Base-by-base conservation (phyloP, 2,113 vertebrate genomes). In the Coptodon rendalli region DNA sequence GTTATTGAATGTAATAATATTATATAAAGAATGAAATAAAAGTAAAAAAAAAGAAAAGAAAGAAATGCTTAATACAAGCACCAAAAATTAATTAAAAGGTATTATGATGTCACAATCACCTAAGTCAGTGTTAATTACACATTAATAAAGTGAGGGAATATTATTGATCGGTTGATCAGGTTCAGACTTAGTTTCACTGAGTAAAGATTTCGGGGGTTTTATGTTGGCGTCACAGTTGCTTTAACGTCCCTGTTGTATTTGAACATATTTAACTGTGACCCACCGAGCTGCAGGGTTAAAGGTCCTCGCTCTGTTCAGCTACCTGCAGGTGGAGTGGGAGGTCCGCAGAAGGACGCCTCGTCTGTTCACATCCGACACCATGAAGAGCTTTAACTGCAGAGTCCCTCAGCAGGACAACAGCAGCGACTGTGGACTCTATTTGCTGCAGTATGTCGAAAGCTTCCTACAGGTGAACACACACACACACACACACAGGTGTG, bases 371-470 rank as follows among this genome's bases (percentile, higher is more conserved):
- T 87, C 95, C 5, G 95, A 97, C 71, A 95, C 48, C 27, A 96
- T 98, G 93, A 92, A 92, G 80, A 97, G 96, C 61, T 93, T 95
- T 2, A 96, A 89, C 91, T 98, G 98, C 82, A 96, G 96, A 91
- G 98, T 99, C 80, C 98, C 98, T 50, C 98, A 97, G 87, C 98
- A 99, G 95, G 96, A 99, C 93, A 99, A 99, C 92, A 97, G 96
- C 95, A 99, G 98, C 82, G 98, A 99, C 90, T 99, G 98, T 85
- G 98, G 98, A 0, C 91, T 99, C 2, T 99, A 98, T 91, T 96
- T 99, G 89, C 95, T 99, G 85, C 98, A 99, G 31, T 98, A 98
- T 84, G 97, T 96, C 29, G 97, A 99, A 95, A 98, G 96, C 93
- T 99, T 99, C 93, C 96, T 98, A 11, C 96, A 98, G 98, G 98